These are phyloP conservation scores for Volucella bombylans DNA, from an alignment of 2,888 invertebrate genomes.

Conservation along the genomic window DNA sequence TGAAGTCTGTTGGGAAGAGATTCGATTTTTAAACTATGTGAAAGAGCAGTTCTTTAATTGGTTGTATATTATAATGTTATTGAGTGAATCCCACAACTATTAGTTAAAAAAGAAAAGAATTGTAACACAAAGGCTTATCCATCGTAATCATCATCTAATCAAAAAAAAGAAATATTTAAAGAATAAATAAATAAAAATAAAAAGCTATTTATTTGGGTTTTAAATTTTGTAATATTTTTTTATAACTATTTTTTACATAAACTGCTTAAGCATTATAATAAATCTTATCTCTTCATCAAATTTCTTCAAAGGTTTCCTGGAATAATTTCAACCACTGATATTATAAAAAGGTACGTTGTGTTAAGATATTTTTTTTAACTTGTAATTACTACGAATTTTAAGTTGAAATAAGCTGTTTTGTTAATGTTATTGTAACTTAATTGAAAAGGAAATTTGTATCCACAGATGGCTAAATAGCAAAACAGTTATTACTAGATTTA, in stretches of 20 bases:
- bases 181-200: too few relatives aligned
- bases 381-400: constrained; percentile 15
- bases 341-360: constrained; percentile 75
- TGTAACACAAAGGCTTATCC: constrained; percentile 82
- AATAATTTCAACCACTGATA: constrained; percentile 83
- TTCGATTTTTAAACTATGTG: constrained; percentile 75
- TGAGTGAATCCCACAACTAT: constrained; percentile 71
- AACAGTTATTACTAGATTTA: too few relatives aligned
- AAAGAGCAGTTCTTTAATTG: constrained; percentile 73
- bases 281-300: constrained; percentile 82
- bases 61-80: constrained; percentile 62
- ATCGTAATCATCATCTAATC: constrained; percentile 83
- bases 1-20: constrained; percentile 79
- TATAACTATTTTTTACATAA: constrained; percentile 50
- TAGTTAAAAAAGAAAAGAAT: constrained; percentile 63
- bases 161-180: constrained; percentile 64
- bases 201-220: constrained; percentile 70
- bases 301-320: constrained; percentile 82
- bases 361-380: constrained; percentile 48
- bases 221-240: constrained; percentile 75
- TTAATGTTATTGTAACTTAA: not conserved
- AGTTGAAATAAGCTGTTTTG: not conserved
- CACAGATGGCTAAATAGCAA: too few relatives aligned
- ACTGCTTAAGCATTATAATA: constrained; percentile 79
- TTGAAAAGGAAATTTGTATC: not conserved